Evolutionary conservation across 2,888 invertebrate genomes (phyloP), one percentile per base, ranked within the genome.

Genomic region (Drosophila kokeensis): DNA sequence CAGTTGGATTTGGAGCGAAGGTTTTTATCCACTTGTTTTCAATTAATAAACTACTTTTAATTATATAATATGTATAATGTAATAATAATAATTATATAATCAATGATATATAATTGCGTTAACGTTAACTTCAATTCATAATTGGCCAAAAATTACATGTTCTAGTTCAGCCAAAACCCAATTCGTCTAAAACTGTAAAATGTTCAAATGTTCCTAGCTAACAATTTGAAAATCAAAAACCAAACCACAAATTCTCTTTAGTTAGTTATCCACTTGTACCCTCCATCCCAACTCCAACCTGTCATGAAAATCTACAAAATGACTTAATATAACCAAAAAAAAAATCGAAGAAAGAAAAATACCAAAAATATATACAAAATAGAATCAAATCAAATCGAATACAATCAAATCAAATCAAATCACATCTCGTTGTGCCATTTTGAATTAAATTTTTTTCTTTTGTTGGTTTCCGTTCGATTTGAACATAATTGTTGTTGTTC

Each of bases 1-100:
- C 93, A 93, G 93, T 93, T 93, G 93, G 93, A 93, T 96, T 95
- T 96, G 96, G 96, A 96, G 95, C 95, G 96, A 96, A 96, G 95
- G 95, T 95, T 95, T 95, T 95, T 95, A 95, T 95, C 95, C 95
- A 94, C 94, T 93, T 93, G 93, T 93, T 92, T 92, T 85, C 80
- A 87, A 81, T 76, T 85, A 85, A 54, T 87, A 79, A 86, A 87
- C 80, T 88, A 86, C 86, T 88, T 89, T 87, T 87, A 89, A 83
- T 83, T 89, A 86, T 86, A 82, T 82, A 81, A 79, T 76, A 82
- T 86, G 74, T 76, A 45, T 45, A 45, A 45, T 45, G 45, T 45
- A 45, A 45, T 45, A 68, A 72, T 82, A 80, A 76, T 78, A 81
- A 69, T 76, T 55, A 54, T 36, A 54, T 65, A 77, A 82, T 66